Evolutionary conservation across 2,888 invertebrate genomes (phyloP).

Genomic region (Papilio protenor): DNA sequence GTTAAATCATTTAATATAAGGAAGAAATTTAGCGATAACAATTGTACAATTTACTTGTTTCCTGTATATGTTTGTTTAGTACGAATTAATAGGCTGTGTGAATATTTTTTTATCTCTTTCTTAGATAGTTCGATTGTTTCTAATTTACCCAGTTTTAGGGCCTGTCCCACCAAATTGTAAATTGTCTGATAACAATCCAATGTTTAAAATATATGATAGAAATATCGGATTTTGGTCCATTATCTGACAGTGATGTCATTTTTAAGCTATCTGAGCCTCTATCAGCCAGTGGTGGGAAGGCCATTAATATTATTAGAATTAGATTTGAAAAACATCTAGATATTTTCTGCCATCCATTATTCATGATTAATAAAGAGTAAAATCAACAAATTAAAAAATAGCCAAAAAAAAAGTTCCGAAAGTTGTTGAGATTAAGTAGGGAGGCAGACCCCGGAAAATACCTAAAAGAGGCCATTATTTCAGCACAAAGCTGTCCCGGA

Average conservation of each 20-base stretch:
- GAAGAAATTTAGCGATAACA: background rate
- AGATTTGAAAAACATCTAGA: no score
- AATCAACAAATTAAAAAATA: background rate
- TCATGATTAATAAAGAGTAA: background rate
- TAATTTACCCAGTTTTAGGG: no score
- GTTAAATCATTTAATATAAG: background rate
- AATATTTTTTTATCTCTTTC: background rate
- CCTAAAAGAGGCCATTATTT: constrained; percentile 36
- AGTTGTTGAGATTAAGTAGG: constrained; percentile 34
- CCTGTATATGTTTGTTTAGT: background rate
- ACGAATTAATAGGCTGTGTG: background rate
- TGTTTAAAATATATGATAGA: no score
- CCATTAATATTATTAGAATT: no score
- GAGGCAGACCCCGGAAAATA: constrained; percentile 26
- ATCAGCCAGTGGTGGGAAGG: no score
- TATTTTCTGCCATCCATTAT: background rate
- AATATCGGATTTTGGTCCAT: no score
- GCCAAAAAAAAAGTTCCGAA: background rate
- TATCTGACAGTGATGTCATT: no score
- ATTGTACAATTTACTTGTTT: background rate
- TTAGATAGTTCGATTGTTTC: no score
- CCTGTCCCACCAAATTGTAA: no score
- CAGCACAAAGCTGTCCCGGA: constrained; percentile 27
- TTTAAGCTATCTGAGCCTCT: no score
- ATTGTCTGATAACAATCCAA: no score